phyloP scores from a whole-genome alignment of 2,797 vertebrate genomes.

The Alca torda region DNA sequence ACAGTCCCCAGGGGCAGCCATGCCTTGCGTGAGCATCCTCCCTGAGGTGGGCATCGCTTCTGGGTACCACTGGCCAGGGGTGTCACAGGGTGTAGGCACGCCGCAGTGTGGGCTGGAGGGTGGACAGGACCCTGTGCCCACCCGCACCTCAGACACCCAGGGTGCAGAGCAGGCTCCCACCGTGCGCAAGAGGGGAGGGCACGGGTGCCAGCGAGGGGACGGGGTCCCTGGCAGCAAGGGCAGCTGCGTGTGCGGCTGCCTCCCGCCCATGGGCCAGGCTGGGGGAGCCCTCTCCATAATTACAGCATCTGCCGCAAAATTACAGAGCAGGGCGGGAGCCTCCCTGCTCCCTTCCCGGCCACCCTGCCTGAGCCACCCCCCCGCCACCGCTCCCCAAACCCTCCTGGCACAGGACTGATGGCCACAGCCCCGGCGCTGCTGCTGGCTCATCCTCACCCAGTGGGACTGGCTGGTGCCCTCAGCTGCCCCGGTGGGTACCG shows the following conservation, averaged over 20 bases:
- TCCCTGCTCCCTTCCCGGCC: constrained; percentile 26
- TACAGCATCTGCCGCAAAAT: constrained; percentile 36
- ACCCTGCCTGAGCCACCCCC: constrained; percentile 12
- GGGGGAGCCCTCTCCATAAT: background rate
- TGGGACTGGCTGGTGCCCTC: background rate
- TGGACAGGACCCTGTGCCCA: background rate
- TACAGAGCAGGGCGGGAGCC: background rate
- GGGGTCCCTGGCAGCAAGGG: background rate
- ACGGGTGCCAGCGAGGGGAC: background rate
- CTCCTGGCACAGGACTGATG: background rate
- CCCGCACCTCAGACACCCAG: background rate
- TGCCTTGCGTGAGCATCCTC: background rate
- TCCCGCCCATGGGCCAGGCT: background rate
- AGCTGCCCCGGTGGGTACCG: background rate
- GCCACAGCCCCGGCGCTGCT: rapidly evolving
- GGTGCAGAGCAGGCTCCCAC: background rate
- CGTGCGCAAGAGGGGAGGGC: rapidly evolving
- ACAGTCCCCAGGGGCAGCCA: too few relatives aligned
- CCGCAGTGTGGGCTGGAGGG: background rate
- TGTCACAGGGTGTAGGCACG: rapidly evolving
- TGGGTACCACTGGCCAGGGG: background rate
- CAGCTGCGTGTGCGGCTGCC: background rate
- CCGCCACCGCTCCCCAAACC: background rate
- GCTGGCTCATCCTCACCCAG: background rate
- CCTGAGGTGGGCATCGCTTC: background rate